Base-by-base conservation (phyloP, 2,888 invertebrate genomes). In the Cyrtodaria siliqua region DNA sequence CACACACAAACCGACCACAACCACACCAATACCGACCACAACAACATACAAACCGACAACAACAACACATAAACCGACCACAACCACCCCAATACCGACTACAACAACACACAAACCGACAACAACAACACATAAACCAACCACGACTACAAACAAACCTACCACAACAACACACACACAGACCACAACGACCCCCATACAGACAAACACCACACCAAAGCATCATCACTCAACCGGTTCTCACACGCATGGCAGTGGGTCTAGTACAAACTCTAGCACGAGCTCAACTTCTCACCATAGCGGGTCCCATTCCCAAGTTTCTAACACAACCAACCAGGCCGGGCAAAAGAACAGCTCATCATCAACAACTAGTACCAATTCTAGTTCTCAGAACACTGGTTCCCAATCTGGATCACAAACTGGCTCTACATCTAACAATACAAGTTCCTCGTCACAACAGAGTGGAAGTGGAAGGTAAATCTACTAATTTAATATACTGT, bases 71-170 rank as follows among this genome's bases (percentile, higher is more conserved):
- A n/a, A n/a, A n/a, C n/a, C n/a, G n/a, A n/a, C n/a, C n/a, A n/a
- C n/a, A 55, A 29, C 60, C 38, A 14, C 69, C 4, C n/a, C 4
- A 6, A 44, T 4, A 16, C n/a, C 44, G 4, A 44, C n/a, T n/a
- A n/a, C n/a, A n/a, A n/a, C 44, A 44, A 44, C 24, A 16, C 61
- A 61, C 23, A 50, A 20, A 16, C 27, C 18, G 9, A 63, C 63
- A 26, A 75, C 63, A 20, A 62, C 38, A 12, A 33, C 33, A 4
- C 8, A 67, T 56, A 64, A 26, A 18, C 38, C 38, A 12, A 49
- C 68, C 14, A 59, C 69, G 23, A 75, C 69, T 0, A 75, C 75
- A 3, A 62, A 40, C 20, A 29, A 55, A 42, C 57, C 75, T n/a
- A 63, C 75, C 12, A 75, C 75, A 38, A 52, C 40, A 40, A 44